Percentiles rank a stretch among this genome's conserved stretches.
Evolutionary conservation across 2,888 invertebrate species (phyloP).

Genomic region (Steromphala cineraria): DNA sequence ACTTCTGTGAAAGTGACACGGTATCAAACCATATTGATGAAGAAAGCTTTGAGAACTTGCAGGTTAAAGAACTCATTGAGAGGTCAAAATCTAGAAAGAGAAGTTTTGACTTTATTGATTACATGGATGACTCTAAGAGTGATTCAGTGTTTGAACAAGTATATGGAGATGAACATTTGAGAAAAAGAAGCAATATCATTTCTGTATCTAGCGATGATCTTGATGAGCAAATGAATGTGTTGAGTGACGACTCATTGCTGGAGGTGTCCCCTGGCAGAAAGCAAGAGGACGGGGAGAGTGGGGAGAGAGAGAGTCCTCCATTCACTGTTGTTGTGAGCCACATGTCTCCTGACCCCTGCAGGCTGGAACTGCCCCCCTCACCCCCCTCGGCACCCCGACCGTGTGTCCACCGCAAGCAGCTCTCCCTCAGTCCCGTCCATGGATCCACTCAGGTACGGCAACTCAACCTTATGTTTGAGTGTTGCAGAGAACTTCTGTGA

Average conservation of each 20-base stretch:
- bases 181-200: neutral
- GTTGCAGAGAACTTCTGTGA: no score
- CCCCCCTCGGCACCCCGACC: neutral
- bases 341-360: neutral
- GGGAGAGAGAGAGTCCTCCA: neutral
- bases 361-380: neutral
- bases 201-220: neutral
- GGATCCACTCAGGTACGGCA: neutral
- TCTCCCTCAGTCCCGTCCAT: neutral
- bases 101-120: neutral
- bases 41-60: no score
- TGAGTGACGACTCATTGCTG: neutral
- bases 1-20: neutral
- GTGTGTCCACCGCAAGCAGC: neutral
- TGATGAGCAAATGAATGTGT: neutral
- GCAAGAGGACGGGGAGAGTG: neutral
- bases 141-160: neutral
- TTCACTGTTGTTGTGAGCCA: slow-evolving; percentile 13
- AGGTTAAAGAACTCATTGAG: neutral
- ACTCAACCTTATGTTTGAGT: no score
- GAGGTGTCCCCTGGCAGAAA: neutral
- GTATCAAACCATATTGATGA: neutral
- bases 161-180: slow-evolving; percentile 5
- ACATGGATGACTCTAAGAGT: neutral
- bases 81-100: neutral